phyloP scores from a whole-genome alignment of 2,888 invertebrate species.

The Parasteatoda lunata region DNA sequence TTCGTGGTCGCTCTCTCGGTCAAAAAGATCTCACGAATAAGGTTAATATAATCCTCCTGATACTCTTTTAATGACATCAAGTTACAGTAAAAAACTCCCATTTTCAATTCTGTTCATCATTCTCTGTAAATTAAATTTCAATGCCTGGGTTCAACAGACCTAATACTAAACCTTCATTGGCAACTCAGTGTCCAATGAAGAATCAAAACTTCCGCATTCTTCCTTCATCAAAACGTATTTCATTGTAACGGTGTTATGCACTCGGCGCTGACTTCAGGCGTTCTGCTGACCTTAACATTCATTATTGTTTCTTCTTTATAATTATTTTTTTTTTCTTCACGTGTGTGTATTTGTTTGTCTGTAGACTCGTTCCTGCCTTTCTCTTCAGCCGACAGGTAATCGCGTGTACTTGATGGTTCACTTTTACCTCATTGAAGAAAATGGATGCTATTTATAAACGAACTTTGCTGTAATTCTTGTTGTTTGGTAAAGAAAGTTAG shows the following conservation, averaged over 20 bases:
- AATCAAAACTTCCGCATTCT: conserved; percentile 57
- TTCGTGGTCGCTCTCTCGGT: not conserved
- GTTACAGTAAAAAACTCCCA: not conserved
- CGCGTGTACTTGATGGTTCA: conserved; percentile 49
- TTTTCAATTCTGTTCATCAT: not conserved
- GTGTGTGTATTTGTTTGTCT: conserved; percentile 9
- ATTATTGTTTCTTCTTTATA: conserved; percentile 14
- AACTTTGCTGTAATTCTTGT: not conserved
- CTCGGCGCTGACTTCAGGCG: conserved; percentile 41
- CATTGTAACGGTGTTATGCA: conserved; percentile 61
- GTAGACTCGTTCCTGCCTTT: conserved; percentile 57
- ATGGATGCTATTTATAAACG: conserved; percentile 23
- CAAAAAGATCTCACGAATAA: not conserved
- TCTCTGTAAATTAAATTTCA: not conserved
- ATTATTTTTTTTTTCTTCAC: conserved; percentile 14
- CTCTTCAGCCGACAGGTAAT: conserved; percentile 25
- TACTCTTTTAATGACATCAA: not conserved
- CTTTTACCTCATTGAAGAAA: conserved; percentile 35
- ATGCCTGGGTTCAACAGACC: not conserved
- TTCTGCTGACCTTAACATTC: conserved; percentile 64
- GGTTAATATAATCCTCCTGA: not conserved
- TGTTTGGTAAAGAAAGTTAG: too few relatives aligned
- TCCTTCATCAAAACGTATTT: conserved; percentile 28
- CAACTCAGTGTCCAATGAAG: too few relatives aligned
- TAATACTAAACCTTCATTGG: not conserved